These are phyloP conservation scores for Trissolcus brochymenae DNA, from an alignment of 2,888 invertebrate genomes.

Conservation along the genomic window DNA sequence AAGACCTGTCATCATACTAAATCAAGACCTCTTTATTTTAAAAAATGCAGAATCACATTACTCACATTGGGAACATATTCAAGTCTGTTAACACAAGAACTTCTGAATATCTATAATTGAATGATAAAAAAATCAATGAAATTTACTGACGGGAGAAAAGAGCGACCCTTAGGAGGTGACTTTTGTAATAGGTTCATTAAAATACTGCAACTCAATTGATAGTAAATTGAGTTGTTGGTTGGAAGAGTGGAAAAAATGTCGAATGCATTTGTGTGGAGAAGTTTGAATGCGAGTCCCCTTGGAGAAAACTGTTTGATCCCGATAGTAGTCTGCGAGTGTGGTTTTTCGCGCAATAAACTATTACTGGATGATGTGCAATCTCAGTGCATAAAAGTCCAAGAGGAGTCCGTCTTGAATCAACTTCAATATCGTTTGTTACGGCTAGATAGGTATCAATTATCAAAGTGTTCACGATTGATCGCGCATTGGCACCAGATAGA, in stretches of 20 bases:
- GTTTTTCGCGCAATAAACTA: conserved; percentile 49
- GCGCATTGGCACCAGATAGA: conserved; percentile 58
- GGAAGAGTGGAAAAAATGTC: background rate
- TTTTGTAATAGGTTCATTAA: background rate
- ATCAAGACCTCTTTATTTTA: no score
- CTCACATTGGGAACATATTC: background rate
- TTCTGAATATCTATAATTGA: background rate
- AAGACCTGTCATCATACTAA: no score
- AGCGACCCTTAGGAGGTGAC: background rate
- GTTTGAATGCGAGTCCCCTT: background rate
- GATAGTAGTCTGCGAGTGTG: conserved; percentile 18
- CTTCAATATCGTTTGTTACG: conserved; percentile 61
- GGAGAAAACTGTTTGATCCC: background rate
- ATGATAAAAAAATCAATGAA: background rate
- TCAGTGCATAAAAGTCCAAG: conserved; percentile 22
- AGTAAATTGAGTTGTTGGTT: background rate
- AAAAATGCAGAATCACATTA: no score
- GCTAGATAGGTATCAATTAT: conserved; percentile 63
- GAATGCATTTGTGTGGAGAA: background rate
- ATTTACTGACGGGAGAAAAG: background rate
- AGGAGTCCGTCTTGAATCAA: conserved; percentile 34
- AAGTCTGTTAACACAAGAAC: background rate
- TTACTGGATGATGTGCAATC: conserved; percentile 39
- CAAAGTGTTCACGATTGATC: conserved; percentile 61
- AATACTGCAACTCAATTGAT: background rate